Percentiles rank a stretch among this genome's conserved stretches.
phyloP scores from a whole-genome alignment of 2,888 invertebrate species.

The Endotricha flammealis region DNA sequence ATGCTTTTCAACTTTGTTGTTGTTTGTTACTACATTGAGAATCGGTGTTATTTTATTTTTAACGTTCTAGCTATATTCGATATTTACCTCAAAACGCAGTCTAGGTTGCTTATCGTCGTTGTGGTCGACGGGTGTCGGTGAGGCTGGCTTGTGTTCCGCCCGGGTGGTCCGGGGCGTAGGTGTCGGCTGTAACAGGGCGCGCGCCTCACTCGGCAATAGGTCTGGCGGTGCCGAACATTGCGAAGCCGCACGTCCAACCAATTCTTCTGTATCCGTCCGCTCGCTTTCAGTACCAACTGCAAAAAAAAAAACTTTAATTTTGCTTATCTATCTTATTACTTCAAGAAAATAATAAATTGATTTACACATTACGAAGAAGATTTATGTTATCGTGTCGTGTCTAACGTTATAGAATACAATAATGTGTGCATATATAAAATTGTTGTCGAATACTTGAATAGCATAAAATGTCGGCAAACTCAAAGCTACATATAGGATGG shows the following conservation, averaged over 20 bases:
- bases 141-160: conserved; percentile 34
- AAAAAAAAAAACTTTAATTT: too few species aligned
- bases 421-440: too few species aligned
- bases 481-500: conserved; percentile 44
- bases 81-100: conserved; percentile 62
- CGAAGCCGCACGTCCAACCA: conserved; percentile 81
- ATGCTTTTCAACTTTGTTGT: too few species aligned
- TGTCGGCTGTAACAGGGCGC: conserved; percentile 64
- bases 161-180: conserved; percentile 30
- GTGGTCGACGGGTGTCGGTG: conserved; percentile 33
- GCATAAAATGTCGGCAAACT: conserved; percentile 57
- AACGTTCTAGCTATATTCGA: background rate
- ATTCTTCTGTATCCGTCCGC: conserved; percentile 84
- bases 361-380: too few species aligned
- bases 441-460: conserved; percentile 31
- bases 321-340: too few species aligned
- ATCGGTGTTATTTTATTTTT: background rate
- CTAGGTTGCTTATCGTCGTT: conserved; percentile 57
- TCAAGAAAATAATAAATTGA: too few species aligned
- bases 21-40: too few species aligned
- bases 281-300: conserved; percentile 81
- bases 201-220: conserved; percentile 76
- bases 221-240: conserved; percentile 82
- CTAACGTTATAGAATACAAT: too few species aligned
- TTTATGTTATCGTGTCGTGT: too few species aligned